A percentile compares a stretch with the other conserved stretches of the same genome.
phyloP scores from a whole-genome alignment of 2,888 invertebrate genomes.

The Iphiclides podalirius region DNA sequence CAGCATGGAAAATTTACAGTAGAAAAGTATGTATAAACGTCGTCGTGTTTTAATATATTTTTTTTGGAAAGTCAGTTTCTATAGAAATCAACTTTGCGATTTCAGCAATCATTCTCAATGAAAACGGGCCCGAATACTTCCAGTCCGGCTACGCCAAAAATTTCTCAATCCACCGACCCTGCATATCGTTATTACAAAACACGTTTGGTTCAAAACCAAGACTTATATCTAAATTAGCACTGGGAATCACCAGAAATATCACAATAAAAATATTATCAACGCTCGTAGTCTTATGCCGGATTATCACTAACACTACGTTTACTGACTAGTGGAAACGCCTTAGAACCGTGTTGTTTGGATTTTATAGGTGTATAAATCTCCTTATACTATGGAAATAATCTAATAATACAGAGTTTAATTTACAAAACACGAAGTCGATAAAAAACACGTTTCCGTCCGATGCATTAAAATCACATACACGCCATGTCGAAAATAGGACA shows the following conservation, averaged over 20 bases:
- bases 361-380: not conserved
- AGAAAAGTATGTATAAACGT: conserved; percentile 16
- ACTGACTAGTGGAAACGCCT: conserved; percentile 26
- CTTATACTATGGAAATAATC: conserved; percentile 3
- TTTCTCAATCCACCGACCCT: conserved; percentile 19
- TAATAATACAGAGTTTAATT: not conserved
- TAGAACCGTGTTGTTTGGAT: conserved; percentile 1
- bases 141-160: not conserved
- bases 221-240: conserved; percentile 40
- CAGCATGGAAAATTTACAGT: conserved; percentile 9
- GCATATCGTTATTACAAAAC: conserved; percentile 24
- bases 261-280: conserved; percentile 35
- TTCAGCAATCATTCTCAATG: conserved; percentile 14
- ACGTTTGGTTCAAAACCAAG: conserved; percentile 48
- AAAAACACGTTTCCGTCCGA: conserved; percentile 7
- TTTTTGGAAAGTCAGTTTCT: conserved; percentile 1
- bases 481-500: conserved; percentile 17
- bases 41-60: not conserved
- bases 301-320: conserved; percentile 17
- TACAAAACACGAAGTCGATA: conserved; percentile 10
- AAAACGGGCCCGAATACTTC: not conserved
- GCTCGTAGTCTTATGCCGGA: conserved; percentile 8
- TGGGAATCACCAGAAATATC: conserved; percentile 47
- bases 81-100: conserved; percentile 10
- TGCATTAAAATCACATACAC: not conserved